Evolutionary conservation across 1,140 invertebrate species (phyloP).

Genomic region (Psix sp.): DNA sequence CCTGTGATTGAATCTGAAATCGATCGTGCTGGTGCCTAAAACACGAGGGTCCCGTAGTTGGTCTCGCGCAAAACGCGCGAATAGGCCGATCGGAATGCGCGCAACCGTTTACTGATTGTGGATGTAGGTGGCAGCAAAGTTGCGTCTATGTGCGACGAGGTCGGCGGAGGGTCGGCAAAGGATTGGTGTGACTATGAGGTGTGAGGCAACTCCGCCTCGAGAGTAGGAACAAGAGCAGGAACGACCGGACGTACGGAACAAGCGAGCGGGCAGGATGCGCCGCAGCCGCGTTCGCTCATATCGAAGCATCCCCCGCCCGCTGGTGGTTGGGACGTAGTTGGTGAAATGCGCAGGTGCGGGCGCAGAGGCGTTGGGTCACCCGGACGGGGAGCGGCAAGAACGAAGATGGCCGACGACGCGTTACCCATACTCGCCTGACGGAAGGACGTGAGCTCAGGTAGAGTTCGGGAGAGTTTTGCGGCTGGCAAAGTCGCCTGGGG

Average conservation of each 20-base stretch:
- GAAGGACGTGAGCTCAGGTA: constrained; percentile 29
- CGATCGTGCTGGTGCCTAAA: constrained; percentile 13
- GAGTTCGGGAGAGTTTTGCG: constrained; percentile 14
- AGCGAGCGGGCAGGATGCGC: constrained; percentile 14
- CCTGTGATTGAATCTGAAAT: constrained; percentile 25
- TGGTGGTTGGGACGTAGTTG: constrained; percentile 1
- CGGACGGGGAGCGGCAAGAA: constrained; percentile 68
- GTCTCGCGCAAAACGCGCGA: constrained; percentile 29
- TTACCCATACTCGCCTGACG: constrained; percentile 58
- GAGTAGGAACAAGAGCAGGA: constrained; percentile 21
- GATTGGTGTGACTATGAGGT: constrained; percentile 14
- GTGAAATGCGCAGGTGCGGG: constrained; percentile 46
- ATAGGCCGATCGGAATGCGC: constrained; percentile 29
- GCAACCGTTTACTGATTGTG: too few relatives aligned
- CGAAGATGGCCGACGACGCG: constrained; percentile 68
- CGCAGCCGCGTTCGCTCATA: constrained; percentile 22
- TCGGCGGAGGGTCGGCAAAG: not conserved
- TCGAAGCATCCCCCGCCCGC: constrained; percentile 13
- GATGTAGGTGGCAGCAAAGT: too few relatives aligned
- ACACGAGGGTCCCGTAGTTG: constrained; percentile 8
- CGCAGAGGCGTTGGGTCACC: constrained; percentile 62
- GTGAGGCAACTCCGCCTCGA: constrained; percentile 15
- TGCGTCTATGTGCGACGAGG: too few relatives aligned
- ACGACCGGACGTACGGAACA: constrained; percentile 22
- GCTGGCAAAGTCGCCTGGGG: too few relatives aligned